Evolutionary conservation across 2,888 invertebrate species (phyloP).

Genomic region (Cephus rjabovi): DNA sequence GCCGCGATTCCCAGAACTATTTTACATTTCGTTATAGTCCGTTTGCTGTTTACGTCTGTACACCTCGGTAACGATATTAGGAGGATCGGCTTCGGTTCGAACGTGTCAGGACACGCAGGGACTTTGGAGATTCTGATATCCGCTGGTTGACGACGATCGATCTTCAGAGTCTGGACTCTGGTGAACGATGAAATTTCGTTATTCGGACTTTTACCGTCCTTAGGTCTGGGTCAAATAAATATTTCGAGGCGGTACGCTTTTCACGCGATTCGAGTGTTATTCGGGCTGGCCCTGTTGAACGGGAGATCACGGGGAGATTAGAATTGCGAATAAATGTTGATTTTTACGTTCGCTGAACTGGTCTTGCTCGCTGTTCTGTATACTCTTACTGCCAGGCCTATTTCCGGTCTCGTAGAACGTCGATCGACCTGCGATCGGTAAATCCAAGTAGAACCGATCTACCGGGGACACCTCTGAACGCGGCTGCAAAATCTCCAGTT

Average conservation of each 20-base stretch:
- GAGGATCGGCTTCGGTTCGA: constrained; percentile 27
- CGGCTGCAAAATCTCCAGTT: background rate
- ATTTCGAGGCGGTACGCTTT: background rate
- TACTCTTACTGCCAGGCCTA: background rate
- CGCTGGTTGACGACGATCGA: background rate
- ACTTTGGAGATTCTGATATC: background rate
- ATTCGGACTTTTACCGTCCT: too few relatives aligned
- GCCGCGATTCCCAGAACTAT: background rate
- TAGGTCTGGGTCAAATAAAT: background rate
- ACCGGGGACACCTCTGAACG: background rate
- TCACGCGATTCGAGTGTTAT: background rate
- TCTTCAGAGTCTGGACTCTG: background rate
- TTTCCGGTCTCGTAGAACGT: background rate
- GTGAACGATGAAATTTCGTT: background rate
- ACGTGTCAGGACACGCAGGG: background rate
- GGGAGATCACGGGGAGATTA: background rate
- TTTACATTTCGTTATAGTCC: constrained; percentile 13
- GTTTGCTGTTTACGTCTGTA: constrained; percentile 39
- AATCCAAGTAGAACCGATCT: background rate
- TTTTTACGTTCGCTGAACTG: background rate
- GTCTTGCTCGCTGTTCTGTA: background rate
- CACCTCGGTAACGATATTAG: constrained; percentile 42
- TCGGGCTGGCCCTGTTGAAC: background rate
- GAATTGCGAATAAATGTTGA: background rate
- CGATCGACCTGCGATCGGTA: background rate